Evolutionary conservation across 2,888 invertebrate species (phyloP).

Genomic region (Idaea straminata): DNA sequence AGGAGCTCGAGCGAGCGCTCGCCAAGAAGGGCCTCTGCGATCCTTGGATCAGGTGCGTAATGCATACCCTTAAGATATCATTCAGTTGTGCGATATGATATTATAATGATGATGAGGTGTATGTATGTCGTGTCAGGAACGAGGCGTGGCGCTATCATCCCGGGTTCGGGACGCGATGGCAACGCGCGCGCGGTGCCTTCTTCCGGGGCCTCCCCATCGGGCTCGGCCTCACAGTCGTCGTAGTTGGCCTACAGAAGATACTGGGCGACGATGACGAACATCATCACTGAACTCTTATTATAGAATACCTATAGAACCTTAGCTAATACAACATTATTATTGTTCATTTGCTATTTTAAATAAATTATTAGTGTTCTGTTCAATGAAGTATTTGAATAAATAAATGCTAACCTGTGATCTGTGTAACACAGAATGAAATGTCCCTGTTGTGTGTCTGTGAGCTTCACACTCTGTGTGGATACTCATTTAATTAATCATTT

Average conservation of each 20-base stretch:
- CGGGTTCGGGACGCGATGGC: conserved; percentile 78
- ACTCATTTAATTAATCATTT: too few relatives aligned
- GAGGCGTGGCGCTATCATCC: conserved; percentile 90
- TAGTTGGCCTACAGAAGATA: conserved; percentile 44
- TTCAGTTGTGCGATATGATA: background rate
- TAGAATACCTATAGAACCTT: background rate
- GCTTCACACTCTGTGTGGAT: background rate
- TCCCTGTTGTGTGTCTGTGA: background rate
- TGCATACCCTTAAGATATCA: background rate
- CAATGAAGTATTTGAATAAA: background rate
- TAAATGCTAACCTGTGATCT: background rate
- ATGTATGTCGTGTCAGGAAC: conserved; percentile 78
- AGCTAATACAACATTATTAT: background rate
- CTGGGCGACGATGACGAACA: conserved; percentile 47
- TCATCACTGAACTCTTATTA: conserved; percentile 50
- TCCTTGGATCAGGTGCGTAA: conserved; percentile 89
- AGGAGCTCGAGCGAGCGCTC: conserved; percentile 82
- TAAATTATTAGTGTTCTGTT: background rate
- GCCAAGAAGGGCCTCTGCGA: conserved; percentile 87
- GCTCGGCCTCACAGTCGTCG: conserved; percentile 62
- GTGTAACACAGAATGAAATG: background rate
- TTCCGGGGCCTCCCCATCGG: conserved; percentile 85
- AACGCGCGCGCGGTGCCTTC: conserved; percentile 67
- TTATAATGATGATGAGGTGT: background rate
- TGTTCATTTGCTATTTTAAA: background rate